Evolutionary conservation across 2,888 invertebrate genomes (phyloP), one percentile per base, ranked within the genome.

Genomic region (Magallana nippona): DNA sequence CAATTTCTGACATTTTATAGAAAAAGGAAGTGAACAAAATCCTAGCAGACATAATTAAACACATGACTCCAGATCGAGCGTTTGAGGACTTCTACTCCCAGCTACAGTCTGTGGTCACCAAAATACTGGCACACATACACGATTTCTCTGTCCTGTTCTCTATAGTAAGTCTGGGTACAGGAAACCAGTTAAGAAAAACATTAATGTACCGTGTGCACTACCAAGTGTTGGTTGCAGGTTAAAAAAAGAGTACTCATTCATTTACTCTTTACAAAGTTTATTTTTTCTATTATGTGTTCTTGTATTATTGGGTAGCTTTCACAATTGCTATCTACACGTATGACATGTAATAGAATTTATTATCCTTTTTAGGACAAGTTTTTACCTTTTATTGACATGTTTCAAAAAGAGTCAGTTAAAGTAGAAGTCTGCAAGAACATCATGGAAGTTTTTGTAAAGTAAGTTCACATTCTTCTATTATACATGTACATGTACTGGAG

Each of bases 351-450:
- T 44, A 44, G 44, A 44, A 44, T 44, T 44, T 44, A 32, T 17
- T 13, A 11, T 56, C 85, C 79, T 63, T 94, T 94, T 57, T 93
- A 97, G 97, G 97, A 98, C 86, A 97, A 98, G 91, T 98, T 99
- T 93, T 95, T 98, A 93, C 97, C 98, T 0, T 95, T 98, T 83
- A 95, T 99, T 83, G 98, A 98, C 94, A 95, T 98, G 92, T 97
- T 98, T 89, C 97, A 98, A 93, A 97, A 97, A 87, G 97, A 98
- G 88, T 96, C 95, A 62, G 96, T 97, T 0, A 97, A 97, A 93
- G 96, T 98, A 0, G 96, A 97, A 91, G 96, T 97, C 83, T 97
- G 97, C 90, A 98, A 97, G 94, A 96, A 96, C 78, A 96, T 98
- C 17, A 95, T 98, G 89, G 93, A 93, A 83, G 89, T 92, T 8